Base-by-base conservation (phyloP, 2,888 invertebrate genomes). In the Aleiodes leptofemur region DNA sequence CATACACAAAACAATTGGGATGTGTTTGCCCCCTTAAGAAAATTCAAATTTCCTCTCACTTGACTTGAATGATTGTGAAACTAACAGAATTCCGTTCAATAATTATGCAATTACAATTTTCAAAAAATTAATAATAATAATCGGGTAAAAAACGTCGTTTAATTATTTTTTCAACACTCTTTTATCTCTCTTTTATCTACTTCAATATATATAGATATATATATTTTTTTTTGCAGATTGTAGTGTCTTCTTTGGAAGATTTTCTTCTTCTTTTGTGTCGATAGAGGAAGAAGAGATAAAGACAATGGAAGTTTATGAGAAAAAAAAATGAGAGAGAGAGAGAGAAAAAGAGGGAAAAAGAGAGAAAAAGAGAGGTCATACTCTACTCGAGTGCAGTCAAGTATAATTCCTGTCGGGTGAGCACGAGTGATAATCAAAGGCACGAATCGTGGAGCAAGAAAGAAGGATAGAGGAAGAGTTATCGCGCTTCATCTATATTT, bases 231-330 rank as follows among this genome's bases (percentile, higher is more conserved):
- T 56, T 72, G 16, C 53, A 6, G 14, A 7, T 14, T 56, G 53
- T 1, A 4, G 23, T 23, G 23, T 23, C 56, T 51, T 34, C 31
- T 34, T 59, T 61, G n/a, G 6, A 57, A 50, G 50, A 64, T 64
- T 66, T 64, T 29, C 48, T 64, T 61, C 50, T 72, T 66, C 61
- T 50, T 69, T 68, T 72, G 23, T 23, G 43, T 56, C 55, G 11
- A 69, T 64, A 43, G 64, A 64, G 43, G 64, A 64, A 64, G 64
- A 8, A 55, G 64, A 72, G 55, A 68, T 64, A 72, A 72, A 77
- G 69, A 73, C 71, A 73, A 72, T 71, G 77, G 77, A 64, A 50
- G 73, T 74, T 74, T 73, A 77, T 78, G 76, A 55, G 50, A 68
- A 48, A 57, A 66, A 64, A 71, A 50, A n/a, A 56, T 64, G 69